These are phyloP conservation scores for Micropoecilia bifurca DNA, from an alignment of 2,797 vertebrate species.

Conservation along the genomic window DNA sequence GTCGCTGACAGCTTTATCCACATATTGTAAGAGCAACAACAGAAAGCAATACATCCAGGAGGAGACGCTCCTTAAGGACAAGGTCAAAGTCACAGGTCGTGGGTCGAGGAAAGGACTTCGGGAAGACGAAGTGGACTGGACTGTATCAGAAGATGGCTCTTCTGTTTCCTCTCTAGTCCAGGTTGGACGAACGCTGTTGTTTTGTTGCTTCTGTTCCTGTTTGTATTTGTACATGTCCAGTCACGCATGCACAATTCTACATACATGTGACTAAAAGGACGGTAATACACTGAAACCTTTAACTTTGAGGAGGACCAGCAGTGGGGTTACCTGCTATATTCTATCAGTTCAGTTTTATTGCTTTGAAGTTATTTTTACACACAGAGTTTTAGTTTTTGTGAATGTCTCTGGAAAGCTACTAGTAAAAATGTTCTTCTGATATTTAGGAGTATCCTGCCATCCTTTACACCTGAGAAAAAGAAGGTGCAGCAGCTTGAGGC, in stretches of 20 bases:
- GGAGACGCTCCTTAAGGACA: constrained; percentile 26
- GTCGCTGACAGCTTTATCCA: constrained; percentile 70
- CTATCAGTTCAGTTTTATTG: too few species aligned
- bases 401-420: neutral
- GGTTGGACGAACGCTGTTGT: constrained; percentile 35
- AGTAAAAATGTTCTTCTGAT: neutral
- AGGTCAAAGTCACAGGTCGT: constrained; percentile 54
- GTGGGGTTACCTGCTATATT: too few species aligned
- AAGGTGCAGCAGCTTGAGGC: neutral
- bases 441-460: neutral
- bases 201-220: constrained; percentile 47
- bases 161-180: constrained; percentile 42
- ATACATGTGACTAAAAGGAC: neutral
- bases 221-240: constrained; percentile 21
- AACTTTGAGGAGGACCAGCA: neutral
- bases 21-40: constrained; percentile 47
- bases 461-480: neutral
- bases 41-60: constrained; percentile 28
- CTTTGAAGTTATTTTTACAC: too few species aligned
- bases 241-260: neutral
- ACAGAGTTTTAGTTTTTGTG: too few species aligned
- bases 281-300: neutral
- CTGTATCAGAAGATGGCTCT: constrained; percentile 29
- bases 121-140: constrained; percentile 42
- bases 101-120: constrained; percentile 28